Conservation (phyloP, 1,140 invertebrate genomes). For the Drosophila leontia region DNA sequence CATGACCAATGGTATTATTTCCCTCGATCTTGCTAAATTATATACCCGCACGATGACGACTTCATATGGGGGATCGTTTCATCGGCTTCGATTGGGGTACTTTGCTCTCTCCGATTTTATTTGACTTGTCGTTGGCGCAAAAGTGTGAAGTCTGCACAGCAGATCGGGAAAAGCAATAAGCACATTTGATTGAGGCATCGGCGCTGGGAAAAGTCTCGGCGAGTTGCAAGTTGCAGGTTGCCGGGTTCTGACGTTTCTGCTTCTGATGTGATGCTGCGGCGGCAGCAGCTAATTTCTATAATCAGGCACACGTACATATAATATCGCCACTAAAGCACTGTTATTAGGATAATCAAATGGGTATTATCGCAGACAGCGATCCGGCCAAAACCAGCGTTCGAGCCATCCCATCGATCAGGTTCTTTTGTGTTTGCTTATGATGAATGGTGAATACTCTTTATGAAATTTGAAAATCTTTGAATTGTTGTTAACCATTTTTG, state of each 20-base stretch:
- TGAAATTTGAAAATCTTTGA: background rate
- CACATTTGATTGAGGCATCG: constrained; percentile 61
- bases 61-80: constrained; percentile 46
- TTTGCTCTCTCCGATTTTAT: constrained; percentile 3
- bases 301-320: constrained; percentile 85
- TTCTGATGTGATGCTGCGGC: constrained; percentile 27
- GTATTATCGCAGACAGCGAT: constrained; percentile 82
- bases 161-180: constrained; percentile 46
- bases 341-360: constrained; percentile 85
- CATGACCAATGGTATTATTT: constrained; percentile 79
- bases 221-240: constrained; percentile 4
- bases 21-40: constrained; percentile 57
- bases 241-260: constrained; percentile 7
- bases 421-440: background rate
- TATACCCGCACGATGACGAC: constrained; percentile 60
- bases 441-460: constrained; percentile 8
- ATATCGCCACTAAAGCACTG: constrained; percentile 84
- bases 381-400: constrained; percentile 34
- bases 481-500: background rate
- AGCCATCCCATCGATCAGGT: constrained; percentile 37
- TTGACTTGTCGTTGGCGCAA: constrained; percentile 58
- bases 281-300: constrained; percentile 81
- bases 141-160: constrained; percentile 72
- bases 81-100: constrained; percentile 15
- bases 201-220: constrained; percentile 15